Percentiles rank a stretch among this genome's conserved stretches.
These are phyloP conservation scores for Passer domesticus DNA, from an alignment of 2,113 vertebrate species.

Conservation along the genomic window DNA sequence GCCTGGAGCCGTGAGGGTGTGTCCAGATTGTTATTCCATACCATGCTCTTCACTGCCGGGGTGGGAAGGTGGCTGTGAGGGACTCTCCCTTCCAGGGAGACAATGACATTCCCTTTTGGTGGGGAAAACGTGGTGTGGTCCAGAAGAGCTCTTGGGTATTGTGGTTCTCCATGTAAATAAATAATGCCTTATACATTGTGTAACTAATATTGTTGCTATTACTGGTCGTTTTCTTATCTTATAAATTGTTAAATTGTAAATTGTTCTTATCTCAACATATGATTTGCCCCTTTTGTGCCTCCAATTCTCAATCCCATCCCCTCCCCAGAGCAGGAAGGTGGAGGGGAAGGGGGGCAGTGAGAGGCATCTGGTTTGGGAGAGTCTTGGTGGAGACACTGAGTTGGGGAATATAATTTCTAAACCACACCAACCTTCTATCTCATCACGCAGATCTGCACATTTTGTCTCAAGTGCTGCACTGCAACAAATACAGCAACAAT, in stretches of 20 bases:
- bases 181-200: neutral
- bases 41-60: neutral
- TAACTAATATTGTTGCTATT: neutral
- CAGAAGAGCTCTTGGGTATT: neutral
- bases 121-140: neutral
- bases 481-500: neutral
- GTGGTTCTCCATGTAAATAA: neutral
- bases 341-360: neutral
- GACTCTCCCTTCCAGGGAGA: neutral
- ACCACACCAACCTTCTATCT: neutral
- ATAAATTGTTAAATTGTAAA: neutral
- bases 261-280: neutral
- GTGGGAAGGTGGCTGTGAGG: neutral
- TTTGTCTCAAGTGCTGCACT: neutral
- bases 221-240: neutral
- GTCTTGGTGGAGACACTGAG: neutral
- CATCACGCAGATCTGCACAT: neutral
- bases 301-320: neutral
- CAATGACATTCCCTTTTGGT: neutral
- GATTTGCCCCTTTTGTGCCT: neutral
- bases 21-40: neutral
- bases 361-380: neutral
- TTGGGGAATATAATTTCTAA: neutral
- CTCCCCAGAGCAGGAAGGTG: neutral
- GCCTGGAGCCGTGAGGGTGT: neutral